Percentiles rank a stretch among this genome's conserved stretches.
Evolutionary conservation across 2,888 invertebrate genomes (phyloP).

Genomic region (Homarus gammarus): DNA sequence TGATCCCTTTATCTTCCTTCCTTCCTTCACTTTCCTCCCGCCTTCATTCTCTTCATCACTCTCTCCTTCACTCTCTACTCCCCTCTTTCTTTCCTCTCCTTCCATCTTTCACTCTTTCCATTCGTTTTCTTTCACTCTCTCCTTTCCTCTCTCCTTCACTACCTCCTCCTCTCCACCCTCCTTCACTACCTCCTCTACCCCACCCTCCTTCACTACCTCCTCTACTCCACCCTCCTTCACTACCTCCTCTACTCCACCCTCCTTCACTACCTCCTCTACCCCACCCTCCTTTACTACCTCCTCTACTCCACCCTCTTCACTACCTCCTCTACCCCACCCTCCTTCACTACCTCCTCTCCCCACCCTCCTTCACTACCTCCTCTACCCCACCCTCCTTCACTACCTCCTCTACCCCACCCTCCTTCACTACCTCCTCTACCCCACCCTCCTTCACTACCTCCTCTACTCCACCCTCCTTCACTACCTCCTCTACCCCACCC

Average conservation of each 20-base stretch:
- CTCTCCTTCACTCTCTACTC: too few species aligned
- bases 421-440: too few species aligned
- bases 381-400: too few species aligned
- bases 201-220: neutral
- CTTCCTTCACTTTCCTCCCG: too few species aligned
- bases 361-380: too few species aligned
- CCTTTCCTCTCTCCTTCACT: neutral
- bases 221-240: neutral
- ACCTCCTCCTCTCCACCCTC: neutral
- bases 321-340: neutral
- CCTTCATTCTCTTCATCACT: too few species aligned
- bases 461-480: too few species aligned
- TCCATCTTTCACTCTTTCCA: slow-evolving; percentile 1
- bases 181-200: neutral
- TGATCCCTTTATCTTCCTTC: too few species aligned
- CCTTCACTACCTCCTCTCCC: too few species aligned
- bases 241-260: neutral
- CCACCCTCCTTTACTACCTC: neutral
- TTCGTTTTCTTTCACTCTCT: neutral
- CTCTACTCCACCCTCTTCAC: neutral
- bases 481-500: neutral
- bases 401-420: too few species aligned
- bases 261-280: neutral
- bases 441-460: too few species aligned
- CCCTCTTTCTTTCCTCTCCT: neutral